Evolutionary conservation across 2,113 vertebrate genomes (phyloP), one percentile per base, ranked within the genome.

Genomic region (Axis porcinus): DNA sequence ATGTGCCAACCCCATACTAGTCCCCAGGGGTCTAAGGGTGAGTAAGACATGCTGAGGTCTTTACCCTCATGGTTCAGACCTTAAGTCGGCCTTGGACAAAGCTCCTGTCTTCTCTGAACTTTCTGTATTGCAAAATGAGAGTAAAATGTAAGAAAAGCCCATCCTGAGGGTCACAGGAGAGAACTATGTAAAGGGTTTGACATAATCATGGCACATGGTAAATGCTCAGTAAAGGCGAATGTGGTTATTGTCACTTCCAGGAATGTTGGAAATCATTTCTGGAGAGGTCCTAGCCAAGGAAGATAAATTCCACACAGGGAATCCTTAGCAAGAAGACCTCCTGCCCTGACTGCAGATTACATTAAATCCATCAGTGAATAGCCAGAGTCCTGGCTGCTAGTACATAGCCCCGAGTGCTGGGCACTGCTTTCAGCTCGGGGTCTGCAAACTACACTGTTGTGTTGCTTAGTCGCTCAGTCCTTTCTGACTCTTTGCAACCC

Each of bases 141-240:
- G 40, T 3, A 23, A 10, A 50, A 27, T 15, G 0, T 30, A 60
- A 33, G 82, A 64, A 85, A 40, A 19, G 21, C 43, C 54, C 27
- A 17, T 16, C 11, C 9, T 23, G 33, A 62, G 36, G 21, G 1
- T 76, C 58, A 25, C 21, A 8, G 40, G 52, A 60, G 62, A 60
- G 9, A 17, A 54, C 13, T 47, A 1, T 58, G 43, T 2, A 57
- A n/a, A 83, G n/a, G n/a, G 33, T 62, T 52, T 28, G 25, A 19
- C 27, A 2, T 40, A 23, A 54, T 45, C 36, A 2, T 1, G 6
- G 52, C 30, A 15, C 17, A 0, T 40, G 40, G 33, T 40, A 4
- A 43, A 16, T 5, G 43, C n/a, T 79, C 64, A 7, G 17, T 17
- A 27, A 47, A 62, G 87, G 21, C 25, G 16, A 14, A 7, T 16